Conservation (phyloP, 1,140 invertebrate species). For the Drusus annulatus region DNA sequence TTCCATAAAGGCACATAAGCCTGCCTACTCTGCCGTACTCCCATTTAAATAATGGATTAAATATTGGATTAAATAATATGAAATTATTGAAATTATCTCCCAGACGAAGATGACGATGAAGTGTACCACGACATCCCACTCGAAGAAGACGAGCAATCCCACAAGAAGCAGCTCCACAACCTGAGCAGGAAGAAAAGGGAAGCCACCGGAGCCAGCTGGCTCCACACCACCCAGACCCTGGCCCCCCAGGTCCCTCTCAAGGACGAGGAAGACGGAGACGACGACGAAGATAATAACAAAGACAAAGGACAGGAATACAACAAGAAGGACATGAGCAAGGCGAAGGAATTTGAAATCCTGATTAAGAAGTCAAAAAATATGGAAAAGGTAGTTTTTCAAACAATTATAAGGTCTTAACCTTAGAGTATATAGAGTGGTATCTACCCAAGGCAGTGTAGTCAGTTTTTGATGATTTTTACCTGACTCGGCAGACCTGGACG, state of each 20-base stretch:
- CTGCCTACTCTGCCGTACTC: no score
- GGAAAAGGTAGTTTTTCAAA: conserved; percentile 62
- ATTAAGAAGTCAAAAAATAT: conserved; percentile 66
- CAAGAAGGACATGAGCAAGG: conserved; percentile 54
- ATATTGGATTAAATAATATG: no score
- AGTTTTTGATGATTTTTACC: no score
- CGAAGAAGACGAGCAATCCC: conserved; percentile 66
- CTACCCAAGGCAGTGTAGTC: no score
- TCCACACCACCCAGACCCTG: conserved; percentile 61
- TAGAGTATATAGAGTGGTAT: no score
- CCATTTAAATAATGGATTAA: no score
- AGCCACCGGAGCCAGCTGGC: conserved; percentile 61
- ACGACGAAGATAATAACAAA: conserved; percentile 19
- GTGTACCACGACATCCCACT: conserved; percentile 70
- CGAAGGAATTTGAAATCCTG: conserved; percentile 64
- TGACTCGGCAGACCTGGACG: no score
- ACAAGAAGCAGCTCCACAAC: conserved; percentile 62
- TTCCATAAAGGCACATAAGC: no score
- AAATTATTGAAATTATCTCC: no score
- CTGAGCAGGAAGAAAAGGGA: conserved; percentile 42
- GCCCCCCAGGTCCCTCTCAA: conserved; percentile 4
- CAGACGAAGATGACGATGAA: conserved; percentile 71
- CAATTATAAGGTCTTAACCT: no score
- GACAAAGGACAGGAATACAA: conserved; percentile 35
- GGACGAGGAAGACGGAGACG: conserved; percentile 39